These are phyloP conservation scores for Smutsia gigantea DNA, from an alignment of 2,797 vertebrate genomes.

Conservation along the genomic window DNA sequence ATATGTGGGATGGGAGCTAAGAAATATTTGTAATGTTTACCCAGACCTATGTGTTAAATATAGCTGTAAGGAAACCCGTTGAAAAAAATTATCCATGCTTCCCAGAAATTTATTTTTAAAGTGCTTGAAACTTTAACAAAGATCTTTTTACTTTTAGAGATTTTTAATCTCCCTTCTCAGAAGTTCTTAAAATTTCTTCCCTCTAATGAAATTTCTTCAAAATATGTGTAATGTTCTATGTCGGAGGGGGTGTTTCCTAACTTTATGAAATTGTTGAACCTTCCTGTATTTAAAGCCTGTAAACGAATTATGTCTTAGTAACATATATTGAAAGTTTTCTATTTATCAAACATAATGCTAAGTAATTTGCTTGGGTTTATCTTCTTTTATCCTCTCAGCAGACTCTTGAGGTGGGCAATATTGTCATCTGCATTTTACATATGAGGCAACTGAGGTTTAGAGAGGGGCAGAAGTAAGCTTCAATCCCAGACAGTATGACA, in stretches of 20 bases:
- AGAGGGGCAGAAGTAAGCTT: not conserved
- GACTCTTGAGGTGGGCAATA: not conserved
- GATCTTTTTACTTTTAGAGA: not conserved
- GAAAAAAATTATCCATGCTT: not conserved
- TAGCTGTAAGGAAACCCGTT: not conserved
- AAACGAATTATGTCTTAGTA: not conserved
- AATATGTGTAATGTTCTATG: not conserved
- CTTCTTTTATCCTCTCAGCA: not conserved
- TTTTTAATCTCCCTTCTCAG: not conserved
- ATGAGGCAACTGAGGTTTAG: not conserved
- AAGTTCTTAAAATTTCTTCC: conserved; percentile 36
- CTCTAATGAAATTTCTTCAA: not conserved
- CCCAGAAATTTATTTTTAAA: not conserved
- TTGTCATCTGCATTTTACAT: not conserved
- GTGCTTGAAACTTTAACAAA: not conserved
- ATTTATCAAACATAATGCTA: not conserved
- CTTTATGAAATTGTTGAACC: not conserved
- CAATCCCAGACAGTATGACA: not conserved
- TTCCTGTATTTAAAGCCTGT: conserved; percentile 13
- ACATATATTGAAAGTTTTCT: not conserved
- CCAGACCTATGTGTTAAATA: conserved; percentile 15
- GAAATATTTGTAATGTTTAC: conserved; percentile 5
- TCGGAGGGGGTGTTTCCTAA: not conserved
- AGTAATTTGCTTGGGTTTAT: not conserved
- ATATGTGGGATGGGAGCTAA: not conserved